A percentile compares a stretch with the other conserved stretches of the same genome.
phyloP scores from a whole-genome alignment of 2,888 invertebrate species.

The Anaspis maculata region DNA sequence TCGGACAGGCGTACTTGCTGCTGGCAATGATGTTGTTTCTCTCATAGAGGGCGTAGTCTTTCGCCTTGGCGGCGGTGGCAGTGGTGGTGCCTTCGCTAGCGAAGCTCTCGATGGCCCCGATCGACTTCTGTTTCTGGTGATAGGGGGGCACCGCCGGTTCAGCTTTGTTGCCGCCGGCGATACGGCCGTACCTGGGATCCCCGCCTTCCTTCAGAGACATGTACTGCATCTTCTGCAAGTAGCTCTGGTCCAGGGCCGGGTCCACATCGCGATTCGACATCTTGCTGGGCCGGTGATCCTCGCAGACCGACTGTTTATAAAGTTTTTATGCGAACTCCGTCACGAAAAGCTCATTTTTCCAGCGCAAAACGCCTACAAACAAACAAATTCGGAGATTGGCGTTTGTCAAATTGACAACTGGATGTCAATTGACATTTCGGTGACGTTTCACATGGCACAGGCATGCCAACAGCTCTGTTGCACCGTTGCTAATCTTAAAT shows the following conservation, averaged over 20 bases:
- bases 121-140: slow-evolving; percentile 47
- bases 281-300: too few relatives aligned
- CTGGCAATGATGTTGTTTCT: slow-evolving; percentile 68
- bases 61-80: slow-evolving; percentile 24
- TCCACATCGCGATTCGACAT: slow-evolving; percentile 16
- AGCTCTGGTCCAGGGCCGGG: slow-evolving; percentile 29
- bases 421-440: too few relatives aligned
- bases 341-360: too few relatives aligned
- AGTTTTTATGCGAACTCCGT: too few relatives aligned
- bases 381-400: too few relatives aligned
- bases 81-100: slow-evolving; percentile 42
- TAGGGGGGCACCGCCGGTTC: slow-evolving; percentile 26
- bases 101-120: slow-evolving; percentile 60
- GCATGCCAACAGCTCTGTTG: too few relatives aligned
- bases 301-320: too few relatives aligned
- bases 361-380: too few relatives aligned
- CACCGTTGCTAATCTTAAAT: too few relatives aligned
- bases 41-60: slow-evolving; percentile 55
- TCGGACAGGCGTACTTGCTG: slow-evolving; percentile 70
- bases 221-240: slow-evolving; percentile 34
- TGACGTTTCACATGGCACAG: too few relatives aligned
- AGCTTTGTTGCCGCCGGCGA: slow-evolving; percentile 33
- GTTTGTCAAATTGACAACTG: too few relatives aligned
- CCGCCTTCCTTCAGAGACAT: slow-evolving; percentile 30
- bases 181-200: slow-evolving; percentile 38